A percentile compares a stretch with the other conserved stretches of the same genome.
These are phyloP conservation scores for Cantharis rustica DNA, from an alignment of 2,888 invertebrate genomes.

Conservation along the genomic window DNA sequence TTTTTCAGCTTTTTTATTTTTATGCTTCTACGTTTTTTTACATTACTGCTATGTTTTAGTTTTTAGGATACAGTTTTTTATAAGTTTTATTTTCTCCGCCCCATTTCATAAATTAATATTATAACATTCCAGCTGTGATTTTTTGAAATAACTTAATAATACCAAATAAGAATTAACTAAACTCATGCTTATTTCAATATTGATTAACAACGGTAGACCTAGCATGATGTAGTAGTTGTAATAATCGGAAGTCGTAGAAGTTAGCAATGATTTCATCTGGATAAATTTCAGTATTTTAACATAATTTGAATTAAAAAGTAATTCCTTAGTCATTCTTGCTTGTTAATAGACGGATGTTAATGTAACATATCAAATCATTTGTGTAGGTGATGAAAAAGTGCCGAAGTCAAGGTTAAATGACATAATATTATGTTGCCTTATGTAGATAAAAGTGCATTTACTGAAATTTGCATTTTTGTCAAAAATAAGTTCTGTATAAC, in stretches of 20 bases:
- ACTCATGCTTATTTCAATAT: background rate
- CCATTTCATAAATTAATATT: background rate
- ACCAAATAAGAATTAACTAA: background rate
- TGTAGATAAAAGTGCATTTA: too few relatives aligned
- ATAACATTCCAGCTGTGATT: background rate
- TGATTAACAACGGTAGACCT: background rate
- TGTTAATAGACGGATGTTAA: too few relatives aligned
- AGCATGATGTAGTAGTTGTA: background rate
- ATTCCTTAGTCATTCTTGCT: too few relatives aligned
- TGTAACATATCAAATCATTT: too few relatives aligned
- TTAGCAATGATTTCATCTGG: background rate
- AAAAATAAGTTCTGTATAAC: too few relatives aligned
- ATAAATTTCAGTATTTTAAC: background rate
- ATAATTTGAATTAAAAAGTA: too few relatives aligned
- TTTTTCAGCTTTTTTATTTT: background rate
- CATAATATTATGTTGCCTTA: too few relatives aligned
- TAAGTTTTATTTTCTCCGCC: background rate
- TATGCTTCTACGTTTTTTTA: background rate
- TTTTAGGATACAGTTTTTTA: background rate
- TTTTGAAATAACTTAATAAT: background rate
- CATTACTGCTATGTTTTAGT: background rate
- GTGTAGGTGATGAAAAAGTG: too few relatives aligned
- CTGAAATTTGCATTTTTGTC: too few relatives aligned
- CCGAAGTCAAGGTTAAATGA: too few relatives aligned
- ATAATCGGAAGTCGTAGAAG: background rate